Percentiles rank a stretch among this genome's conserved stretches.
Evolutionary conservation across 37 sponge, comb jelly and placozoan genomes (phyloP).

Genomic region (Amphimedon queenslandica): DNA sequence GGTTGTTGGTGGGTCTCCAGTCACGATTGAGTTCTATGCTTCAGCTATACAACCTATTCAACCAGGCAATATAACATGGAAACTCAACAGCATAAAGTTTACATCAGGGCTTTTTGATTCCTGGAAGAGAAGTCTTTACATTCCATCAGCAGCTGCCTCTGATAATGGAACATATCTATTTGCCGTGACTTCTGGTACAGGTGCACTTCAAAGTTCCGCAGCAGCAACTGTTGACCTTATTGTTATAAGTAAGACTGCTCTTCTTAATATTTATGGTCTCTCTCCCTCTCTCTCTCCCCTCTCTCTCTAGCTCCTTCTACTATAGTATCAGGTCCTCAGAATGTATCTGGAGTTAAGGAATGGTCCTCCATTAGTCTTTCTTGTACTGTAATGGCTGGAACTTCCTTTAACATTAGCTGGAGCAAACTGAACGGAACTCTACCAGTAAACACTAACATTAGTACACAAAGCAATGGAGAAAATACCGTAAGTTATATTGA

Average conservation of each 20-base stretch:
- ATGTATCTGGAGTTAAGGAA: too few species aligned
- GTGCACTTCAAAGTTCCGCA: neutral
- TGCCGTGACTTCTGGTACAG: conserved; percentile 1
- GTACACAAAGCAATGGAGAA: neutral
- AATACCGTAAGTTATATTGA: neutral
- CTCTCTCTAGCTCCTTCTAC: too few species aligned
- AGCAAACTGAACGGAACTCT: neutral
- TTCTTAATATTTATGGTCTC: conserved; percentile 4
- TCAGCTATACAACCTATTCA: neutral
- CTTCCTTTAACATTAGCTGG: neutral
- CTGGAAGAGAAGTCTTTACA: neutral
- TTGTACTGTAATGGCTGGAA: neutral
- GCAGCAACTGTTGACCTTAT: neutral
- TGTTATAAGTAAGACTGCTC: neutral
- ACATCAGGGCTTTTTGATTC: neutral
- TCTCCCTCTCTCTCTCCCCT: conserved; percentile 11
- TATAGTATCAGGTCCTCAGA: too few species aligned
- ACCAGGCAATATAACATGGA: neutral
- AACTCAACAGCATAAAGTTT: neutral
- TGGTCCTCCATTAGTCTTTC: too few species aligned
- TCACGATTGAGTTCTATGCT: conserved; percentile 7
- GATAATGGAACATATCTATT: conserved; percentile 5
- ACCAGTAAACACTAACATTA: neutral
- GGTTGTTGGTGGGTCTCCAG: neutral
- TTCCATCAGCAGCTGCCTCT: neutral